Percentiles rank a stretch among this genome's conserved stretches.
phyloP scores from a whole-genome alignment of 2,797 vertebrate genomes.

The Acipenser ruthenus region DNA sequence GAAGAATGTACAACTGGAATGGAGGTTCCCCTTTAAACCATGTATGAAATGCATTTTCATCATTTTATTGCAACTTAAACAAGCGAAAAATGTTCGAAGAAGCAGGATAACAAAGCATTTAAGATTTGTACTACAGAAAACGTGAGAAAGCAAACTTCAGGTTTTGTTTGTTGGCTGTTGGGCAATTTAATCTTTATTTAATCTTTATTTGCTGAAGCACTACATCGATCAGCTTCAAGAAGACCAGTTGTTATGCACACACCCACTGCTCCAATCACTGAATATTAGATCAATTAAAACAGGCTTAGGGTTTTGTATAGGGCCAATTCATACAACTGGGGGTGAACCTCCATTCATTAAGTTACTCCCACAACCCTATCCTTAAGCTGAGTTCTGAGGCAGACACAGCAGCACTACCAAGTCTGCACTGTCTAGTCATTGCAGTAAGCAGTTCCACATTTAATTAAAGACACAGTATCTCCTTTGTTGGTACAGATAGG shows the following conservation, averaged over 20 bases:
- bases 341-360: conserved; percentile 72
- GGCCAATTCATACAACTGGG: conserved; percentile 71
- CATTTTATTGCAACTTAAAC: no score
- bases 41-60: conserved; percentile 42
- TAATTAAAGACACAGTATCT: conserved; percentile 72
- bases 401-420: conserved; percentile 54
- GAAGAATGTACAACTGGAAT: conserved; percentile 58
- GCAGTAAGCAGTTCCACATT: conserved; percentile 68
- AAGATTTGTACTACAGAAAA: no score
- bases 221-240: conserved; percentile 57
- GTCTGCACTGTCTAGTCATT: conserved; percentile 57
- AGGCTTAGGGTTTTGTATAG: conserved; percentile 78
- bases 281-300: conserved; percentile 95
- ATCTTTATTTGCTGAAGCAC: conserved; percentile 64
- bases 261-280: conserved; percentile 67
- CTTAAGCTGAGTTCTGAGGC: conserved; percentile 59
- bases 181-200: conserved; percentile 1
- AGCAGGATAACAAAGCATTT: no score
- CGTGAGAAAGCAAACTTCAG: not conserved
- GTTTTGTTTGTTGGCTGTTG: no score
- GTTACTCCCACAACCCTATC: conserved; percentile 52
- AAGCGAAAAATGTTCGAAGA: no score
- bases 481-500: conserved; percentile 64
- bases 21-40: conserved; percentile 65
- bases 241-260: conserved; percentile 68